Conservation (phyloP, 2,888 invertebrate genomes). For the Cryptus armator region DNA sequence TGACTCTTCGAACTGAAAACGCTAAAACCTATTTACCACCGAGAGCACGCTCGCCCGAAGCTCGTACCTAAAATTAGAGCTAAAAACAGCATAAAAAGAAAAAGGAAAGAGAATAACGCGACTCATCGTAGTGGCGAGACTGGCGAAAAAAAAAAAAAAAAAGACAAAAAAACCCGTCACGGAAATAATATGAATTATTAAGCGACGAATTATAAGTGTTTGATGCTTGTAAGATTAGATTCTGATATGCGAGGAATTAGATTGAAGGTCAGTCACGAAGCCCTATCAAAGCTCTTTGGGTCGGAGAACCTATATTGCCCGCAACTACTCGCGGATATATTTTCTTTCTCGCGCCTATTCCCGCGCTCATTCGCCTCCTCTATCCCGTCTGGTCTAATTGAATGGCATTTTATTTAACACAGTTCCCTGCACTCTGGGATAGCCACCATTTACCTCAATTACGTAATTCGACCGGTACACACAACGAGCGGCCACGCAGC, state of each 20-base stretch:
- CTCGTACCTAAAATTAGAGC: neutral
- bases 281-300: constrained; percentile 44
- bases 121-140: neutral
- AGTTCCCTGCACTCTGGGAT: constrained; percentile 81
- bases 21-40: neutral
- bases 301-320: neutral
- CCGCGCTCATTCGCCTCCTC: constrained; percentile 3
- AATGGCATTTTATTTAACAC: constrained; percentile 83
- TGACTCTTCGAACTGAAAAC: neutral
- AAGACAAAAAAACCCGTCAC: neutral
- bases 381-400: constrained; percentile 75
- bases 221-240: constrained; percentile 3
- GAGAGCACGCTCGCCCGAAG: neutral
- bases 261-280: constrained; percentile 53
- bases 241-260: constrained; percentile 41
- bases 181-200: neutral
- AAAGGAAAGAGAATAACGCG: neutral
- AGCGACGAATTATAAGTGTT: neutral
- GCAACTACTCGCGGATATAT: constrained; percentile 3
- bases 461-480: constrained; percentile 81
- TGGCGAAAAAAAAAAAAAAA: neutral
- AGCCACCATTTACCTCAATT: constrained; percentile 82
- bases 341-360: constrained; percentile 11
- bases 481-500: constrained; percentile 76
- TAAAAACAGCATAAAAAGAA: neutral